These are phyloP conservation scores for Haemorhous mexicanus DNA, from an alignment of 2,113 vertebrate species.

Conservation along the genomic window DNA sequence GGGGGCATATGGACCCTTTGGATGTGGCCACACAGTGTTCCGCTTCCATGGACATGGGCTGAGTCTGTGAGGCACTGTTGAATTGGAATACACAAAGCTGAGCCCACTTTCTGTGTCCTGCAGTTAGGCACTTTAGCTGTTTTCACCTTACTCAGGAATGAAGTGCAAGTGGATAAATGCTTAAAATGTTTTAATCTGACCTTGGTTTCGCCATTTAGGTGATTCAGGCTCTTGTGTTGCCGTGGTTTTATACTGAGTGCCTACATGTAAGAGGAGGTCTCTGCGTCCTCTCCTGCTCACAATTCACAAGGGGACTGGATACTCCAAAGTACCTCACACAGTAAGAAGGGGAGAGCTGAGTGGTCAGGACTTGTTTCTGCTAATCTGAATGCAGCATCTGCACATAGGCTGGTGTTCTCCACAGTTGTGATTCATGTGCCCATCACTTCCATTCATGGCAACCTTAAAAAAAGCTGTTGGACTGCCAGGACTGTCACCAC, in stretches of 20 bases:
- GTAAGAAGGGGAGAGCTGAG: background rate
- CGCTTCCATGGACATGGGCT: background rate
- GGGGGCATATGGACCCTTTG: background rate
- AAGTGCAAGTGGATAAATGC: background rate
- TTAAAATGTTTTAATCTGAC: background rate
- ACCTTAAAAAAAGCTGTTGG: background rate
- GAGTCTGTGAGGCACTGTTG: background rate
- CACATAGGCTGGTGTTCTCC: background rate
- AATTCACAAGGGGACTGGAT: background rate
- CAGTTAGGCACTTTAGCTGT: background rate
- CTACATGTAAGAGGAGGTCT: background rate
- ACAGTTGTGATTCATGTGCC: background rate
- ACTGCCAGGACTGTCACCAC: background rate
- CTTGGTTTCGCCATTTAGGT: background rate
- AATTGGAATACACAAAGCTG: background rate
- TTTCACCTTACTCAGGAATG: background rate
- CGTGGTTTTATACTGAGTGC: background rate
- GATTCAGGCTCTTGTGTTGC: background rate
- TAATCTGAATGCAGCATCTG: background rate
- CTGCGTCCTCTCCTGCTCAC: background rate
- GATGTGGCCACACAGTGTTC: background rate
- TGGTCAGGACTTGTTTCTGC: background rate
- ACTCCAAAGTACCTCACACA: background rate
- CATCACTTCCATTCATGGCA: background rate
- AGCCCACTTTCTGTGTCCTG: background rate